These are phyloP conservation scores for Erebia epiphron DNA, from an alignment of 2,888 invertebrate species.

Conservation along the genomic window DNA sequence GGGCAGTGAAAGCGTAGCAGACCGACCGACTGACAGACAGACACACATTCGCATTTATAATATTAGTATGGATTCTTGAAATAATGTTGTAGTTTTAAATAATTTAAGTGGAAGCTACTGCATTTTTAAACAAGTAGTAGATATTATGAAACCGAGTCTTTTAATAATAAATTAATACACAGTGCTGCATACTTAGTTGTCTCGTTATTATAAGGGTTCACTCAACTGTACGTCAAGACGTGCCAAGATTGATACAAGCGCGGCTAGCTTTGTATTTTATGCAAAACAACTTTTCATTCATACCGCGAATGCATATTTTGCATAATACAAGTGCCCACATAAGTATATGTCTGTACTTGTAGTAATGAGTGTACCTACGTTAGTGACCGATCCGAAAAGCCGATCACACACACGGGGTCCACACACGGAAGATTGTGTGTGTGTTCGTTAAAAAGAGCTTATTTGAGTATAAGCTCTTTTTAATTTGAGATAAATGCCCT, in stretches of 20 bases:
- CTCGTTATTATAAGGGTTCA: slow-evolving; percentile 23
- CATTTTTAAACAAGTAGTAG: background rate
- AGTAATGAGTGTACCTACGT: background rate
- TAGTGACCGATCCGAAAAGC: background rate
- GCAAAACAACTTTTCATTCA: slow-evolving; percentile 31
- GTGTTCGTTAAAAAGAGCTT: too few relatives aligned
- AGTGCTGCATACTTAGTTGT: slow-evolving; percentile 17
- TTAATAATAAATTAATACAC: background rate
- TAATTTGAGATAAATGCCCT: background rate
- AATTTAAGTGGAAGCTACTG: background rate
- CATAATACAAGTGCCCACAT: background rate
- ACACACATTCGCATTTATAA: too few relatives aligned
- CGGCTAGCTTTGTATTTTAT: slow-evolving; percentile 14
- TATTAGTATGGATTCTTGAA: background rate
- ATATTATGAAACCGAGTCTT: slow-evolving; percentile 9
- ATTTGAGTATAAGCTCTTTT: too few relatives aligned
- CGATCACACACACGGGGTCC: background rate
- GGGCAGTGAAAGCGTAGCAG: too few relatives aligned
- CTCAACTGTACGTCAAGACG: slow-evolving; percentile 28
- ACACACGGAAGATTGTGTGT: background rate
- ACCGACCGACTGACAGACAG: too few relatives aligned
- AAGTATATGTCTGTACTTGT: background rate
- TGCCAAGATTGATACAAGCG: slow-evolving; percentile 31
- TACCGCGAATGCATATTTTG: slow-evolving; percentile 18
- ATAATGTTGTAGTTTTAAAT: background rate